These are phyloP conservation scores for Dynastes maya DNA, from an alignment of 2,888 invertebrate genomes.

Conservation along the genomic window DNA sequence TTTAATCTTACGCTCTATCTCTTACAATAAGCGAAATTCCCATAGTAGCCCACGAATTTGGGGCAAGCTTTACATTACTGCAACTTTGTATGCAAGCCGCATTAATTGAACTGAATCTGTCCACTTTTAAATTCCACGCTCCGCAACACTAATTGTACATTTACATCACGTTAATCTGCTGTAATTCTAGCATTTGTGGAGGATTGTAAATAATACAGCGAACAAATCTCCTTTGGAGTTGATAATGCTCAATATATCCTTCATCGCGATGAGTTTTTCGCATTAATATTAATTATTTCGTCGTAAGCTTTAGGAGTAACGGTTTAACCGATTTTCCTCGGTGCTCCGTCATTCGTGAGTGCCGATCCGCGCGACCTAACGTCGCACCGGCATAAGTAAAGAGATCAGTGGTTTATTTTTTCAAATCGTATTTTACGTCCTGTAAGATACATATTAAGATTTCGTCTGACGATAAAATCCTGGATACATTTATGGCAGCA, in stretches of 20 bases:
- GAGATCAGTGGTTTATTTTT: slow-evolving; percentile 23
- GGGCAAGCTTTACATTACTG: too few relatives aligned
- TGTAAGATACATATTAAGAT: slow-evolving; percentile 42
- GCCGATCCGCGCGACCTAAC: background rate
- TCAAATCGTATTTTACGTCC: slow-evolving; percentile 25
- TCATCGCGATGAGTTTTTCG: slow-evolving; percentile 17
- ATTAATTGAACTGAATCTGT: background rate
- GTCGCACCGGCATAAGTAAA: slow-evolving; percentile 1
- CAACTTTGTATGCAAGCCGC: too few relatives aligned
- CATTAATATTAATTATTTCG: slow-evolving; percentile 33
- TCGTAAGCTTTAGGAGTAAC: slow-evolving; percentile 16
- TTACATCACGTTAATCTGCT: slow-evolving; percentile 9
- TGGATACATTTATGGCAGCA: slow-evolving; percentile 3
- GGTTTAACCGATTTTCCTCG: slow-evolving; percentile 42
- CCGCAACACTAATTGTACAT: background rate
- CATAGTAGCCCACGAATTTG: background rate
- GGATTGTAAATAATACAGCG: background rate
- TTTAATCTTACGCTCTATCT: too few relatives aligned
- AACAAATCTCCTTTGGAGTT: slow-evolving; percentile 7
- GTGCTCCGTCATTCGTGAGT: slow-evolving; percentile 13
- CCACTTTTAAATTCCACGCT: background rate
- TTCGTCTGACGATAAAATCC: slow-evolving; percentile 35
- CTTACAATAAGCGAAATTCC: too few relatives aligned
- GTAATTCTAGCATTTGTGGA: slow-evolving; percentile 14
- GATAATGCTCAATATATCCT: background rate